Conservation (phyloP, 2,888 invertebrate genomes). For the Aleiodes testaceus region DNA sequence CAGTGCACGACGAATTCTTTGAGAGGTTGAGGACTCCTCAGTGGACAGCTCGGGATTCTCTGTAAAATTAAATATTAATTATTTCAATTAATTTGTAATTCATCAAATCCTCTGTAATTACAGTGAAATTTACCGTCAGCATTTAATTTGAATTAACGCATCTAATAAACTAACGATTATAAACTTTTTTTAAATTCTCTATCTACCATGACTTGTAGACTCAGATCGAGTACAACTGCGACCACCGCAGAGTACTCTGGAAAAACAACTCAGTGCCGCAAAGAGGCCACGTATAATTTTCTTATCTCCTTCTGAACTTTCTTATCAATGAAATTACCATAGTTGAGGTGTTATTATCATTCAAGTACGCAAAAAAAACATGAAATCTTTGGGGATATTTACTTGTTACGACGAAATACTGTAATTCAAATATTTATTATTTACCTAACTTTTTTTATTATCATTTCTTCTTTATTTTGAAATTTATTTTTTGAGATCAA, state of each 20-base stretch:
- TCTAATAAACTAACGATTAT: background rate
- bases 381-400: background rate
- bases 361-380: slow-evolving; percentile 3
- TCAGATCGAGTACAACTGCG: background rate
- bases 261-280: background rate
- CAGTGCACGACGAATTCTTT: slow-evolving; percentile 72
- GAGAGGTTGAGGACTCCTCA: slow-evolving; percentile 70
- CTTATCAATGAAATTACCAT: background rate
- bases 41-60: slow-evolving; percentile 70
- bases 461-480: too few species aligned
- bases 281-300: background rate
- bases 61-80: slow-evolving; percentile 55
- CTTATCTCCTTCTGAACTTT: slow-evolving; percentile 12
- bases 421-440: background rate
- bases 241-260: background rate
- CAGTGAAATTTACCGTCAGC: too few species aligned
- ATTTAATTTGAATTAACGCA: too few species aligned
- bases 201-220: too few species aligned
- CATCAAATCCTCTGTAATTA: background rate
- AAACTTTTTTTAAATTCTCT: background rate
- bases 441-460: too few species aligned
- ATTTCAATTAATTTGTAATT: background rate
- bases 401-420: background rate
- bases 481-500: too few species aligned
- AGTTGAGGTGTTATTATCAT: background rate